Base-by-base conservation (phyloP, 2,113 vertebrate species). In the Lepisosteus oculatus region DNA sequence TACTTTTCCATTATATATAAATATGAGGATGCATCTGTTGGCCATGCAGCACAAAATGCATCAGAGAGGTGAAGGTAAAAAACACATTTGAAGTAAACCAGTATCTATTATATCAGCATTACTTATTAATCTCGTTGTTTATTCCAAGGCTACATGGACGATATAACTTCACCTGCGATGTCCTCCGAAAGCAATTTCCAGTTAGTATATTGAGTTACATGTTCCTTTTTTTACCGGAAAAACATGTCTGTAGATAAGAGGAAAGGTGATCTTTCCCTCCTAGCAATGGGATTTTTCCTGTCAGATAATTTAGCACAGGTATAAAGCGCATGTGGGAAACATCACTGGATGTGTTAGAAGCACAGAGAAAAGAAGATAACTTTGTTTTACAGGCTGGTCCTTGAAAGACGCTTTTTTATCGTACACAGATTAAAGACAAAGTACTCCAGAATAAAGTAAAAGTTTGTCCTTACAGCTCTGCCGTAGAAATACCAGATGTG, bases 181-280 rank as follows among this genome's bases (percentile, higher is more conserved):
- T 88, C 86, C 86, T 88, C 86, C 86, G 82, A 83, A 88, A 85
- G 89, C 81, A 81, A 88, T 84, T 83, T 76, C 74, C 76, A 61
- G 81, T 79, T 76, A 65, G 75, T 57, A 12, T 81, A 88, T 92
- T 85, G 78, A 81, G 81, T 92, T 91, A 86, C 90, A 82, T 74
- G 75, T 85, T 82, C 79, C 79, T 72, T 75, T 83, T 64, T 89
- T 90, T 90, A 90, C 90, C 82, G 90, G 88, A 90, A 91, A 87
- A 89, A 85, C 80, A 81, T 85, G 89, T 84, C 77, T 81, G 77
- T 77, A 86, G 90, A 90, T 89, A 87, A 85, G 78, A 78, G 85
- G 91, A 89, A 92, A 91, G 88, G 84, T 84, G 90, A 92, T 92
- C 90, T 90, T 91, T 89, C 61, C 82, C 83, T 82, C 72, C 74